Percentiles rank a stretch among this genome's conserved stretches.
phyloP scores from a whole-genome alignment of 2,113 vertebrate genomes.

The Serinus canaria region DNA sequence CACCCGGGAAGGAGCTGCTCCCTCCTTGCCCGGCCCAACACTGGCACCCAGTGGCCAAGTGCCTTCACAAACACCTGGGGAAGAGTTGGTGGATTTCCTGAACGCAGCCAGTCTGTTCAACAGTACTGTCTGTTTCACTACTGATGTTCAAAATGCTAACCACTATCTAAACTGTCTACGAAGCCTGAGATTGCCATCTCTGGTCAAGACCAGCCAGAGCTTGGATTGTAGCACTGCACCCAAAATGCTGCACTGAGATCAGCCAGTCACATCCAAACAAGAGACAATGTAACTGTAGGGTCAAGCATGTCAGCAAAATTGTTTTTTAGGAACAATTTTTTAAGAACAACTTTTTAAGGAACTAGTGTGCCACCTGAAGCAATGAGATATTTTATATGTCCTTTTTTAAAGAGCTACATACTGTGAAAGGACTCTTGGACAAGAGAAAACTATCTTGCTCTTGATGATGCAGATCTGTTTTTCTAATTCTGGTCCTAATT shows the following conservation, averaged over 20 bases:
- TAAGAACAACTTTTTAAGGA: background rate
- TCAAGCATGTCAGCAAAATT: background rate
- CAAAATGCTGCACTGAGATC: background rate
- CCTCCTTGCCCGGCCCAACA: background rate
- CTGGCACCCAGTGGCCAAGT: background rate
- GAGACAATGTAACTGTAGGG: rapidly evolving
- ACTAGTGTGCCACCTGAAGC: background rate
- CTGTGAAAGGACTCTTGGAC: background rate
- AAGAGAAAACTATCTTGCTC: background rate
- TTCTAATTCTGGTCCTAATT: background rate
- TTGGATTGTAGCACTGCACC: background rate
- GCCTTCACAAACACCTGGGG: background rate
- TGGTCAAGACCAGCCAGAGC: background rate
- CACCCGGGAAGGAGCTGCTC: rapidly evolving
- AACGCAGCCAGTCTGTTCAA: background rate
- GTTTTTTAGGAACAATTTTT: no score
- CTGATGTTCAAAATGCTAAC: background rate
- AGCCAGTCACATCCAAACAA: no score
- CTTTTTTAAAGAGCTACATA: background rate
- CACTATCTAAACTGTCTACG: background rate
- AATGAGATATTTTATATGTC: rapidly evolving
- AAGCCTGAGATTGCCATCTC: background rate
- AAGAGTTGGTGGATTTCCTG: background rate
- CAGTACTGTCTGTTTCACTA: rapidly evolving
- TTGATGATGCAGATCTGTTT: background rate